phyloP scores from a whole-genome alignment of 2,797 vertebrate genomes.

The Halcyon chelicuti region DNA sequence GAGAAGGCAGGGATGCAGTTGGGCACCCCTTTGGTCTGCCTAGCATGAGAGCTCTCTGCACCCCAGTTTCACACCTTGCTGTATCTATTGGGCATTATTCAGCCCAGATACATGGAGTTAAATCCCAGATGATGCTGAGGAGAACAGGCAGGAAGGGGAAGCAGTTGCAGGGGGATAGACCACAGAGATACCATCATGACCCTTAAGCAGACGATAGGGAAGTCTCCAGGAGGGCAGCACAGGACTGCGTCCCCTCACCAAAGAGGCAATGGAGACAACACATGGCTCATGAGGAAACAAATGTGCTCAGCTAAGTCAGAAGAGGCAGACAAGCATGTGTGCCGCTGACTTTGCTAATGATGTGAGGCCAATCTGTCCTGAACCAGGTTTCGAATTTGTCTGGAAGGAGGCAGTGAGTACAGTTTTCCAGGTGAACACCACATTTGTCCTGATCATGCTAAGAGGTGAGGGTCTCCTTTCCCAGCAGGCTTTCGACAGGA shows the following conservation, averaged over 20 bases:
- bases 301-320: rapidly evolving
- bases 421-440: neutral
- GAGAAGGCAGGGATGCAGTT: neutral
- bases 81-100: neutral
- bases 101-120: neutral
- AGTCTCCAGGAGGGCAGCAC: rapidly evolving
- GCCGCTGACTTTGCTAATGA: neutral
- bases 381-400: neutral
- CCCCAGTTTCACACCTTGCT: neutral
- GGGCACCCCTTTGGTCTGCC: neutral
- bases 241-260: neutral
- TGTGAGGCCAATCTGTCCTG: neutral
- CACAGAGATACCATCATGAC: neutral
- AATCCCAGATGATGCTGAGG: neutral
- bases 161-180: neutral
- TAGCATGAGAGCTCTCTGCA: neutral
- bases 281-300: neutral
- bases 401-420: neutral
- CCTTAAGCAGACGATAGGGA: neutral
- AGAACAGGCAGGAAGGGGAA: neutral
- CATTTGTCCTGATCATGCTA: neutral
- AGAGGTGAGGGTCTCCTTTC: neutral
- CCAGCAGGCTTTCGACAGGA: neutral
- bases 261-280: neutral
- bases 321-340: neutral